Percentiles rank a stretch among this genome's conserved stretches.
These are phyloP conservation scores for Chascanopsetta lugubris DNA, from an alignment of 2,113 vertebrate genomes.

Conservation along the genomic window DNA sequence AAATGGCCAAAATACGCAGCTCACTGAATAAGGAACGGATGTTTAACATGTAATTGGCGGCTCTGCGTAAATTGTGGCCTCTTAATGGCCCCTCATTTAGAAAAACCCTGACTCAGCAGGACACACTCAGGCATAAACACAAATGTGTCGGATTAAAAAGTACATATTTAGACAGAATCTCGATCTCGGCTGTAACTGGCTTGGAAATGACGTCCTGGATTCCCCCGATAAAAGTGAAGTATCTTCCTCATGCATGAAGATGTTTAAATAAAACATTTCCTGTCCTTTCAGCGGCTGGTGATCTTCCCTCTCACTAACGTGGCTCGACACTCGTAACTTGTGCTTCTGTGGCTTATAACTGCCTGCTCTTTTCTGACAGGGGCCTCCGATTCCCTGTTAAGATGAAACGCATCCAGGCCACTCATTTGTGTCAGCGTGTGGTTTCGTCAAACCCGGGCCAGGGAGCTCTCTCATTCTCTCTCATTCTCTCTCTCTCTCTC, in stretches of 20 bases:
- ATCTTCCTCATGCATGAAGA: conserved; percentile 36
- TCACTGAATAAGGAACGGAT: no score
- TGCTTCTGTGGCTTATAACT: conserved; percentile 71
- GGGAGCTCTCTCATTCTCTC: no score
- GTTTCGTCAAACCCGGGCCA: conserved; percentile 71
- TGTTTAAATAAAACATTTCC: conserved; percentile 70
- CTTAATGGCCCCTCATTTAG: no score
- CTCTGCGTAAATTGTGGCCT: no score
- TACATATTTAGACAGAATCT: no score
- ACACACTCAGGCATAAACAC: no score
- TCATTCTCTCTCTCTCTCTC: no score
- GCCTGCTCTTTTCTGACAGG: conserved; percentile 65
- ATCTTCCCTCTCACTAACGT: conserved; percentile 50
- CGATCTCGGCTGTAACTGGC: background rate
- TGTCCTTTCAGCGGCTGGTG: conserved; percentile 57
- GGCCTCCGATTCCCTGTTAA: conserved; percentile 65
- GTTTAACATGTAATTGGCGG: no score
- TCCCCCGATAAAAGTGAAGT: conserved; percentile 22
- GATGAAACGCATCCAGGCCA: conserved; percentile 75
- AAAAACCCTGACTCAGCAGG: background rate
- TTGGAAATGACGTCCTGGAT: background rate
- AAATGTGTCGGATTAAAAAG: no score
- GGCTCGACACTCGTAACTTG: conserved; percentile 58
- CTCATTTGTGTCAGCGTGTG: conserved; percentile 77
- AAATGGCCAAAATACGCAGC: no score